Evolutionary conservation across 2,888 invertebrate species (phyloP).

Genomic region (Drosophila demipolita): DNA sequence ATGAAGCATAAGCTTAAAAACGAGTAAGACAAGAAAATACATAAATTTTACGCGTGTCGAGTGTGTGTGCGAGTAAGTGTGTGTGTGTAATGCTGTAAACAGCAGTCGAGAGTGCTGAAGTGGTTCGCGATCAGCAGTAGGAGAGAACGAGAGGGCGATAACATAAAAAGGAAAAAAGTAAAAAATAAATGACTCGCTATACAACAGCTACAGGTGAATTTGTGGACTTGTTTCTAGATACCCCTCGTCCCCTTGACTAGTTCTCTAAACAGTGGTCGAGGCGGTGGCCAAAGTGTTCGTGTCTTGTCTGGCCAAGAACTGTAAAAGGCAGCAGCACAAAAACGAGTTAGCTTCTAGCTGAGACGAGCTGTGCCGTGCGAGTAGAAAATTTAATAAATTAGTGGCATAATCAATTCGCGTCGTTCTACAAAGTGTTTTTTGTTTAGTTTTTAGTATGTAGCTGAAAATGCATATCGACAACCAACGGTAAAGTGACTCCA

Average conservation of each 20-base stretch:
- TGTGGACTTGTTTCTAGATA: slow-evolving; percentile 65
- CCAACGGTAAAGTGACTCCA: slow-evolving; percentile 54
- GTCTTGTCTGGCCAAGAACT: slow-evolving; percentile 56
- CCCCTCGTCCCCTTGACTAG: slow-evolving; percentile 13
- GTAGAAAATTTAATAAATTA: slow-evolving; percentile 73
- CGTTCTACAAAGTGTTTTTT: slow-evolving; percentile 47
- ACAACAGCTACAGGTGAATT: slow-evolving; percentile 76
- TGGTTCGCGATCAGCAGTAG: slow-evolving; percentile 23
- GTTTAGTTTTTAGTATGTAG: not conserved
- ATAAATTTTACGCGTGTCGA: slow-evolving; percentile 54
- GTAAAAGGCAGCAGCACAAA: slow-evolving; percentile 57
- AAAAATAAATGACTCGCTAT: slow-evolving; percentile 64
- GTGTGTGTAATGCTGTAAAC: slow-evolving; percentile 63
- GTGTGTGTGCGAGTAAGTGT: slow-evolving; percentile 25
- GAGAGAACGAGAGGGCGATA: slow-evolving; percentile 38
- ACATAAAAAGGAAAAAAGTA: slow-evolving; percentile 27
- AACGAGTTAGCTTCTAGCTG: slow-evolving; percentile 43
- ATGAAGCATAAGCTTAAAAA: slow-evolving; percentile 72
- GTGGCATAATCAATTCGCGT: slow-evolving; percentile 70
- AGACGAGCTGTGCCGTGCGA: slow-evolving; percentile 3
- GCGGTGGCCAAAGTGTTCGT: slow-evolving; percentile 58
- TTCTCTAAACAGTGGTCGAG: slow-evolving; percentile 36
- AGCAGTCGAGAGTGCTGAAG: slow-evolving; percentile 60
- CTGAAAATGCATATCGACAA: slow-evolving; percentile 32
- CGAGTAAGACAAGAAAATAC: slow-evolving; percentile 76